Evolutionary conservation across 2,888 invertebrate genomes (phyloP).

Genomic region (Clitarchus hookeri): DNA sequence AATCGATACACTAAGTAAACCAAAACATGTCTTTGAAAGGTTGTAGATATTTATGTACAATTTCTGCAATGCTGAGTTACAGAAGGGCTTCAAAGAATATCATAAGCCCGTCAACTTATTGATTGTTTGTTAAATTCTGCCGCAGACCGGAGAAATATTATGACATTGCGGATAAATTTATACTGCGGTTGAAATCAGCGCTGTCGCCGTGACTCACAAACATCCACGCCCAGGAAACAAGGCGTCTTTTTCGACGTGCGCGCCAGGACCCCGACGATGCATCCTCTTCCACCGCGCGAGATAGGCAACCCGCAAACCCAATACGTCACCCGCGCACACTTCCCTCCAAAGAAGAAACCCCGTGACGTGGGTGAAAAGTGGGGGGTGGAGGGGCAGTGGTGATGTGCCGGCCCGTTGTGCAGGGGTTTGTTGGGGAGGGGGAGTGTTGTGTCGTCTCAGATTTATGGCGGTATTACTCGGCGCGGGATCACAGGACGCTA

Average conservation of each 20-base stretch:
- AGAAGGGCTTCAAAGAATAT: too few species aligned
- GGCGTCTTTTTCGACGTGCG: background rate
- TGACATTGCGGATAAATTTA: too few species aligned
- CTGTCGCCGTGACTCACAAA: background rate
- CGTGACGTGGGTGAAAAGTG: background rate
- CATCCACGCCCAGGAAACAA: background rate
- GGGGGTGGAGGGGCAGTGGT: too few species aligned
- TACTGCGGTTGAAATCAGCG: background rate
- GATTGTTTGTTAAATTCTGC: too few species aligned
- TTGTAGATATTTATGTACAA: too few species aligned
- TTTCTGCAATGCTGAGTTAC: too few species aligned
- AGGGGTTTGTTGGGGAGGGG: background rate
- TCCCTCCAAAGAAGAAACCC: background rate
- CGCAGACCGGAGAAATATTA: too few species aligned
- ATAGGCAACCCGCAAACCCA: background rate
- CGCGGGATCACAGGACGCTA: conserved; percentile 4
- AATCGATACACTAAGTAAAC: too few species aligned
- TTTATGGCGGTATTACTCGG: conserved; percentile 37
- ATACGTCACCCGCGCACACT: conserved; percentile 18
- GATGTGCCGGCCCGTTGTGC: background rate
- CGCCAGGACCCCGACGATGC: background rate
- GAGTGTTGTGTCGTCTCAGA: conserved; percentile 35
- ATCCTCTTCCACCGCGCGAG: background rate
- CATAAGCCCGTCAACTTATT: too few species aligned
- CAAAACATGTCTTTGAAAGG: too few species aligned